These are phyloP conservation scores for Microcebus murinus DNA, from an alignment of 2,113 vertebrate genomes.

Conservation along the genomic window DNA sequence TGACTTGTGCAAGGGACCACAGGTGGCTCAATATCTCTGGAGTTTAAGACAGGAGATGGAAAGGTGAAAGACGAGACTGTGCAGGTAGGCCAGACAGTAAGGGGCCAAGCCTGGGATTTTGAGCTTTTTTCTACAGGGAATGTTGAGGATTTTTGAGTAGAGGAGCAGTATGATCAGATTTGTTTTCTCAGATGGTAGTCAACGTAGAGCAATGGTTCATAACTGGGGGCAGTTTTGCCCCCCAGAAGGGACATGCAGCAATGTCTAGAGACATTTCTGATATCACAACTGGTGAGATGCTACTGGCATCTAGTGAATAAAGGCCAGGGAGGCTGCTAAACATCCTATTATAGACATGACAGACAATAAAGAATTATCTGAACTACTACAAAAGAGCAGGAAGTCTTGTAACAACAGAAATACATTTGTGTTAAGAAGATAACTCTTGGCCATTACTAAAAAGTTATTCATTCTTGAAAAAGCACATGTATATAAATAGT, in stretches of 20 bases:
- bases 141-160: neutral
- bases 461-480: conserved; percentile 31
- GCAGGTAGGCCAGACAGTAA: neutral
- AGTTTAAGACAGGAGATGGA: neutral
- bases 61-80: neutral
- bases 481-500: neutral
- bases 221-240: neutral
- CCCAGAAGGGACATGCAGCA: neutral
- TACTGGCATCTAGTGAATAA: neutral
- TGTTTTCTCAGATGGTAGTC: conserved; percentile 2
- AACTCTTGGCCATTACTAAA: neutral
- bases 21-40: neutral
- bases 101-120: neutral
- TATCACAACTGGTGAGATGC: neutral
- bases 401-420: neutral
- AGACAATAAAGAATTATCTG: neutral
- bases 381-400: neutral
- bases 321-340: neutral
- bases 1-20: neutral
- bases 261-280: neutral
- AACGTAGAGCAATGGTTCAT: neutral
- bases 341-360: neutral
- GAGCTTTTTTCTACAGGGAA: neutral
- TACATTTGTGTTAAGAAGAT: conserved; percentile 7
- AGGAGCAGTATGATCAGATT: neutral